Evolutionary conservation across 1,140 invertebrate genomes (phyloP).

Genomic region (Chironomus striatipennis): DNA sequence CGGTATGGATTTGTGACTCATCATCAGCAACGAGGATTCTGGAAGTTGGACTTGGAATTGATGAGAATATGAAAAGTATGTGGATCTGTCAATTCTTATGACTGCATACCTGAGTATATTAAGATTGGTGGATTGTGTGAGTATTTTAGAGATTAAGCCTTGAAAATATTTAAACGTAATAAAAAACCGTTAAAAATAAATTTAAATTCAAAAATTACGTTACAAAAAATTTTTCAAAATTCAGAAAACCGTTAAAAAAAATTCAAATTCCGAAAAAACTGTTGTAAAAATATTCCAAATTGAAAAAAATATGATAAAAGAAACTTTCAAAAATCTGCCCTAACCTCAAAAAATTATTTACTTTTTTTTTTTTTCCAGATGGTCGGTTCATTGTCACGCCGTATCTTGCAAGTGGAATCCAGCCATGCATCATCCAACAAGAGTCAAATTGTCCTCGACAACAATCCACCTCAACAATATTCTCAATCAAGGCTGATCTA

Average conservation of each 20-base stretch:
- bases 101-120: slow-evolving; percentile 62
- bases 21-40: slow-evolving; percentile 62
- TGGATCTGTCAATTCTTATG: slow-evolving; percentile 64
- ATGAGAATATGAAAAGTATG: slow-evolving; percentile 65
- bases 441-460: slow-evolving; percentile 66
- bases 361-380: slow-evolving; percentile 47
- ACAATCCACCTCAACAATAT: slow-evolving; percentile 66
- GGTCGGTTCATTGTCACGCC: slow-evolving; percentile 63
- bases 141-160: slow-evolving; percentile 32
- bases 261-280: not conserved
- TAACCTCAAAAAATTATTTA: slow-evolving; percentile 24
- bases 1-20: slow-evolving; percentile 72
- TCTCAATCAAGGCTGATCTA: slow-evolving; percentile 54
- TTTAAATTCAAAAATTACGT: not conserved
- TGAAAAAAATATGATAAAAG: not conserved
- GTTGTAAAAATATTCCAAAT: not conserved
- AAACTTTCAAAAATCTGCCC: not conserved
- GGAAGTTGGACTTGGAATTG: slow-evolving; percentile 66
- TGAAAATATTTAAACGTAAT: too few relatives aligned
- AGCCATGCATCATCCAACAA: slow-evolving; percentile 50
- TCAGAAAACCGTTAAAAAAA: not conserved
- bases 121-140: slow-evolving; percentile 68
- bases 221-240: not conserved
- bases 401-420: slow-evolving; percentile 64
- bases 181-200: not conserved